Percentiles rank a stretch among this genome's conserved stretches.
These are phyloP conservation scores for Strigops habroptila DNA, from an alignment of 2,113 vertebrate species.

Conservation along the genomic window DNA sequence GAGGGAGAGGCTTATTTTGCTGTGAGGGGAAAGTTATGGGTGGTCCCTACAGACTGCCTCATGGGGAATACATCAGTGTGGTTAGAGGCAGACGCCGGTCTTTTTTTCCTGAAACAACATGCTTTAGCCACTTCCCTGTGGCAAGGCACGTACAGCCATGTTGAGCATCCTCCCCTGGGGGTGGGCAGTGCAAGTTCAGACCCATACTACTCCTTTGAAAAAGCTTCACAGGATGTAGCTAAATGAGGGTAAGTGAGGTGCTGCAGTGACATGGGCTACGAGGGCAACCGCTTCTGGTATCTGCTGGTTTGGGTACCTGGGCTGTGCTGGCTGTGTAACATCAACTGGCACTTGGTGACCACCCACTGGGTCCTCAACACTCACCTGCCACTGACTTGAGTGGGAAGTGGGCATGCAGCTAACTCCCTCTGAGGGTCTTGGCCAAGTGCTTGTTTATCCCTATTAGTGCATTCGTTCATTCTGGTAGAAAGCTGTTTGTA, in stretches of 20 bases:
- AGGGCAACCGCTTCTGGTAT: neutral
- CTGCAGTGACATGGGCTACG: neutral
- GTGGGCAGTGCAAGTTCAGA: neutral
- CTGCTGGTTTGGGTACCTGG: neutral
- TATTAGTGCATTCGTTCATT: neutral
- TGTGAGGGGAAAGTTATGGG: neutral
- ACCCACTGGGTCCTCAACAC: accelerated
- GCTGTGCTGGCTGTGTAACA: neutral
- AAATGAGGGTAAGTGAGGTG: accelerated
- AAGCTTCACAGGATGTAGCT: neutral
- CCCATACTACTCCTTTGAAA: neutral
- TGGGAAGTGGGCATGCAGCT: neutral
- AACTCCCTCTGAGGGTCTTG: neutral
- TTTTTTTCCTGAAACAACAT: neutral
- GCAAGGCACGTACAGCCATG: accelerated
- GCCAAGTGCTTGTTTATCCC: conserved; percentile 2
- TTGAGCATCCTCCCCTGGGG: neutral
- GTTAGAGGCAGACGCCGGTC: neutral
- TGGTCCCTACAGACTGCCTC: neutral
- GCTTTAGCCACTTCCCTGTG: neutral
- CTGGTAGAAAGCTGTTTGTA: neutral
- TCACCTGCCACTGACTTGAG: accelerated
- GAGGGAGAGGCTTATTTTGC: neutral
- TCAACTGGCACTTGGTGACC: neutral
- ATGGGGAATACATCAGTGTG: neutral